Conservation (phyloP, 2,797 vertebrate species). For the Scolopax rusticola region DNA sequence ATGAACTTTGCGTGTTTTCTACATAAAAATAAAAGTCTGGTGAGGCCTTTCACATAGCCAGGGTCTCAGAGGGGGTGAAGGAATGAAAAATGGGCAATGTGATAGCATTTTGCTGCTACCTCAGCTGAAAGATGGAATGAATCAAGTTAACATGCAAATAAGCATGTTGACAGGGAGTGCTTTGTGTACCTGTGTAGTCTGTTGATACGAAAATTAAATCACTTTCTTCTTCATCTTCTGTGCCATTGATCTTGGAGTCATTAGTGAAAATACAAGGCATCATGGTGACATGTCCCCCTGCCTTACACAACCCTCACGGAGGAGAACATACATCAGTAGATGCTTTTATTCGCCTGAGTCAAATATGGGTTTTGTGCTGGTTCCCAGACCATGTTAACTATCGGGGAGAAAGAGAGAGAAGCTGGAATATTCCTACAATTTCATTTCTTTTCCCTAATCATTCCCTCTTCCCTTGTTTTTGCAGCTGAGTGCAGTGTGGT, state of each 20-base stretch:
- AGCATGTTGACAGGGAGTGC: neutral
- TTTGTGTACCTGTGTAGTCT: slow-evolving; percentile 10
- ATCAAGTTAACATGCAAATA: neutral
- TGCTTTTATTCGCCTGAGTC: rapidly evolving
- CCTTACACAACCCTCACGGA: neutral
- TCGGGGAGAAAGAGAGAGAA: neutral
- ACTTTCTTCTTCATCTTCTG: slow-evolving; percentile 19
- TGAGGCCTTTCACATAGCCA: neutral
- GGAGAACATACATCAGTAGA: neutral
- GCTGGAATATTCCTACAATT: neutral
- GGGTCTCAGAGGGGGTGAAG: neutral
- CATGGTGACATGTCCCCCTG: neutral
- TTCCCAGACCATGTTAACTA: neutral
- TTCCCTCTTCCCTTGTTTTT: neutral
- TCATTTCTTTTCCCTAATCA: neutral
- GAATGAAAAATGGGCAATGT: neutral
- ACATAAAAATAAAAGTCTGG: neutral
- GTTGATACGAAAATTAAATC: slow-evolving; percentile 51
- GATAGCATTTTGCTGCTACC: neutral
- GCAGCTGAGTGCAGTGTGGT: neutral
- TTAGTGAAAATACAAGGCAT: neutral
- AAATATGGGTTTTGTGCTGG: neutral
- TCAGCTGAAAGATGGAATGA: neutral
- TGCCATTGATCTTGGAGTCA: slow-evolving; percentile 44
- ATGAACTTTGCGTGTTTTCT: neutral